phyloP scores from a whole-genome alignment of 2,888 invertebrate species.

The Drosophila niveifrons region DNA sequence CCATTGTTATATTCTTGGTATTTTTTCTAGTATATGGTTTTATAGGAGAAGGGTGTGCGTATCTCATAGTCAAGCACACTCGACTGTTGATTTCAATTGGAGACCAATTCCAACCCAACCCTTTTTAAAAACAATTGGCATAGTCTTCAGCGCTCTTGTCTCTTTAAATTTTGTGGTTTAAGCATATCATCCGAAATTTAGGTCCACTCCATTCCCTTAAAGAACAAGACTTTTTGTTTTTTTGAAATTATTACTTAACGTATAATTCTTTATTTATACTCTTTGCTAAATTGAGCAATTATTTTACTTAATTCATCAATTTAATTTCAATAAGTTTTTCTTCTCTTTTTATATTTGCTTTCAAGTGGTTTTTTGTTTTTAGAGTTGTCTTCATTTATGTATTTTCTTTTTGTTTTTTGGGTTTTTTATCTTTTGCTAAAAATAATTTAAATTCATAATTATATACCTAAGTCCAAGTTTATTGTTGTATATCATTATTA shows the following conservation, averaged over 20 bases:
- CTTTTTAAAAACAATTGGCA: too few relatives aligned
- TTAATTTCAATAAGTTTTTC: constrained; percentile 68
- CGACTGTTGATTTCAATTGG: too few relatives aligned
- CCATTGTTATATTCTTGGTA: too few relatives aligned
- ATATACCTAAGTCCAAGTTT: constrained; percentile 78
- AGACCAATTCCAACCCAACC: too few relatives aligned
- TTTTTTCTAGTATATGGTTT: too few relatives aligned
- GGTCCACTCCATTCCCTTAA: not conserved
- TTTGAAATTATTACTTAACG: constrained; percentile 84
- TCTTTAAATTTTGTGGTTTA: too few relatives aligned
- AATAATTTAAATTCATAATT: constrained; percentile 81
- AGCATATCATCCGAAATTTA: too few relatives aligned
- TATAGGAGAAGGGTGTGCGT: too few relatives aligned
- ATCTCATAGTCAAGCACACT: too few relatives aligned
- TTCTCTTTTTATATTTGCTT: constrained; percentile 66
- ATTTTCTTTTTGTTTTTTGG: constrained; percentile 41
- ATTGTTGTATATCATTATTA: constrained; percentile 76
- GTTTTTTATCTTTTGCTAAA: constrained; percentile 72
- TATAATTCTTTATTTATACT: constrained; percentile 84
- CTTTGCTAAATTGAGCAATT: constrained; percentile 85
- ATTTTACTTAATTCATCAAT: constrained; percentile 79
- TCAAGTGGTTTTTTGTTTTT: constrained; percentile 70
- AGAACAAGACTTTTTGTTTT: constrained; percentile 10
- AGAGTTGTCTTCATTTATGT: constrained; percentile 54
- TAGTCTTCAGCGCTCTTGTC: too few relatives aligned